Percentiles rank a stretch among this genome's conserved stretches.
Conservation (phyloP, 2,797 vertebrate species). For the Tapirus indicus region DNA sequence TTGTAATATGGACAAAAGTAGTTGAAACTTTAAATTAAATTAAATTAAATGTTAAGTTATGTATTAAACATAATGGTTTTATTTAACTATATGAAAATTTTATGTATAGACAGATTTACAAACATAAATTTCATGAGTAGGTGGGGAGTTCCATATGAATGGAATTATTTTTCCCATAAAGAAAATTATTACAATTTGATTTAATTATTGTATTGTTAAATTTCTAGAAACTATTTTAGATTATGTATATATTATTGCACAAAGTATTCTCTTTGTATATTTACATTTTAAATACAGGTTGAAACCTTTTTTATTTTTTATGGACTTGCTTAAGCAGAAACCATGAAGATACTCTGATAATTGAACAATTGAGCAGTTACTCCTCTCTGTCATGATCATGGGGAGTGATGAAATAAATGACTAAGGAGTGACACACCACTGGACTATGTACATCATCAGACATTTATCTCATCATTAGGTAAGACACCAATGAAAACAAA, state of each 20-base stretch:
- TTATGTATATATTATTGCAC: not conserved
- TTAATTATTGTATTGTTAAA: not conserved
- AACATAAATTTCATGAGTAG: not conserved
- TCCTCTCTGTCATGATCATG: not conserved
- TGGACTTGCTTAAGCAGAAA: not conserved
- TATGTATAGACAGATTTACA: not conserved
- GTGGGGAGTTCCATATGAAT: not conserved
- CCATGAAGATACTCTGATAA: not conserved
- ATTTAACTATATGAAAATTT: not conserved
- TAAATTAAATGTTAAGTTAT: not conserved
- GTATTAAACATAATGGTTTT: not conserved
- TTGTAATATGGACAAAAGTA: not conserved
- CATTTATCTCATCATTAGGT: slow-evolving; percentile 82
- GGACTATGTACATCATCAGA: slow-evolving; percentile 56
- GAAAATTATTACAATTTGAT: not conserved
- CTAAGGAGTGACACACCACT: slow-evolving; percentile 56
- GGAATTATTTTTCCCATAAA: not conserved
- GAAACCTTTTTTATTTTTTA: not conserved
- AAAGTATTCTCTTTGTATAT: not conserved
- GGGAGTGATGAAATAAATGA: slow-evolving; percentile 10
- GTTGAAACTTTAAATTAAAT: not conserved
- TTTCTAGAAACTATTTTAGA: not conserved
- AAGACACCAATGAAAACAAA: slow-evolving; percentile 83
- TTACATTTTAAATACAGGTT: not conserved
- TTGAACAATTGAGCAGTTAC: slow-evolving; percentile 20